Conservation (phyloP, 35 echinoderm and acorn worm species). For the Heliocidaris erythrogramma region DNA sequence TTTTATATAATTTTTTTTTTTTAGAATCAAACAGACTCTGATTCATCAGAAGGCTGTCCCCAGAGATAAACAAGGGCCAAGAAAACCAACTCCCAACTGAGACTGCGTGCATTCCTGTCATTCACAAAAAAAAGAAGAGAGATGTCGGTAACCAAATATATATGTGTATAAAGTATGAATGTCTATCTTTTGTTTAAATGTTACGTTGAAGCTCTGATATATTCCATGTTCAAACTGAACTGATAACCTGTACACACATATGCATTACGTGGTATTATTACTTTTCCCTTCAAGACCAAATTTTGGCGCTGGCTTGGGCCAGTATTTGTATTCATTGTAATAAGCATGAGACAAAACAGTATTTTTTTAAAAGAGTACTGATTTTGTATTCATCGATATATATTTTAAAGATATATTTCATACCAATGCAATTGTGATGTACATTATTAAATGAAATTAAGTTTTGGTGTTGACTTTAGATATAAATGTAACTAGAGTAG, state of each 20-base stretch:
- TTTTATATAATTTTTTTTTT: not conserved
- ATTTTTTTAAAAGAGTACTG: not conserved
- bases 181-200: not conserved
- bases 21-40: conserved; percentile 11
- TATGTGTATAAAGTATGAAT: conserved; percentile 41
- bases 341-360: not conserved
- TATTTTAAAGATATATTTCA: not conserved
- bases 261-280: not conserved
- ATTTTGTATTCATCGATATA: not conserved
- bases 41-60: conserved; percentile 32
- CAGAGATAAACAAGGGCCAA: conserved; percentile 28
- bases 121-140: conserved; percentile 32
- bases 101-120: conserved; percentile 49
- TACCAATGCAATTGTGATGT: not conserved
- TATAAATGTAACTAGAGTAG: not conserved
- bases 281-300: not conserved
- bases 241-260: conserved; percentile 8
- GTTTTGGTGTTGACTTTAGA: not conserved
- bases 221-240: not conserved
- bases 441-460: not conserved
- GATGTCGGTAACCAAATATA: conserved; percentile 42
- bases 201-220: not conserved
- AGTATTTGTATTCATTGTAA: conserved; percentile 22
- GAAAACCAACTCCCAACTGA: not conserved
- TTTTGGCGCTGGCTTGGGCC: not conserved